Base-by-base conservation (phyloP, 2,888 invertebrate genomes). In the Tetrapedia diversipes region DNA sequence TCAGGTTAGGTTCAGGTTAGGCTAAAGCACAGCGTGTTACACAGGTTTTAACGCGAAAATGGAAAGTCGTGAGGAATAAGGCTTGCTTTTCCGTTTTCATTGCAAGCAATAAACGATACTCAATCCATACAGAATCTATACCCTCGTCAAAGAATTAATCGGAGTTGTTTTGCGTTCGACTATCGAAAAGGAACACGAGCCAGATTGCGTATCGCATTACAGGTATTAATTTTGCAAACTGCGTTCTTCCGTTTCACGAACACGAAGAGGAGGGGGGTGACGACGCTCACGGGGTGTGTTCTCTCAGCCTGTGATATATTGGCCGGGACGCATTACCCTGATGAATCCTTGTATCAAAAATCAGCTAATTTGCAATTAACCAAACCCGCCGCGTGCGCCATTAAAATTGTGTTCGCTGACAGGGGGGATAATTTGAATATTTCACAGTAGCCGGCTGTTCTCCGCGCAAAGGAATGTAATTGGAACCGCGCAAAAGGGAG, bases 301-400 rank as follows among this genome's bases (percentile, higher is more conserved):
- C 24, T 16, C 10, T 24, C 41, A 2, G n/a, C 49, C n/a, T n/a
- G n/a, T 57, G 71, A 75, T 81, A 77, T 72, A 81, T 69, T 56
- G 54, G 43, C 56, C 19, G 32, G 51, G 47, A 61, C 65, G 70
- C 81, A 82, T 82, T 82, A 81, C 57, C 63, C 47, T 79, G 79
- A 82, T 79, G 79, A 82, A 72, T 67, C 57, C 64, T 39, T 47
- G 37, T 59, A 69, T 69, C 41, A 65, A 64, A 72, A 68, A 57
- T 68, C 29, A 59, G 41, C 51, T 72, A 57, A 72, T 57, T 43
- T 22, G 41, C 64, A 56, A 77, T 71, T 72, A 66, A 66, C 60
- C 39, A 37, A 56, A 32, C 37, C 2, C 37, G 45, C 11, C 14
- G 29, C 27, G 6, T 37, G 27, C 22, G 34, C 14, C 22, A 22